Percentiles rank a stretch among this genome's conserved stretches.
Evolutionary conservation across 2,113 vertebrate species (phyloP).

Genomic region (Corythoichthys intestinalis): DNA sequence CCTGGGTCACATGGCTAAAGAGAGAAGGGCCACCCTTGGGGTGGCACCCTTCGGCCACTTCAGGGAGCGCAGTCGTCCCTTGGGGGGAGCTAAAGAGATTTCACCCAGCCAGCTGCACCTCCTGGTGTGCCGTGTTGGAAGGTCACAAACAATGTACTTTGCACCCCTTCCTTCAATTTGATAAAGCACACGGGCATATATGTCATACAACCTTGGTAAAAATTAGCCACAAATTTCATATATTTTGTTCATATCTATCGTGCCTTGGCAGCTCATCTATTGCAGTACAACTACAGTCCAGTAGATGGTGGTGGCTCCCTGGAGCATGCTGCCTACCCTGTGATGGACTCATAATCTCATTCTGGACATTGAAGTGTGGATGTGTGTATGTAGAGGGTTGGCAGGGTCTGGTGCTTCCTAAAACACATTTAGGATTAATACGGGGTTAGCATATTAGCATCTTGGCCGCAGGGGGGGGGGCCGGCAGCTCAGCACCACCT

Average conservation of each 20-base stretch:
- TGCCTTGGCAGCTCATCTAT: not conserved
- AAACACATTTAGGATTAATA: slow-evolving; percentile 55
- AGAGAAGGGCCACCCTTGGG: slow-evolving; percentile 39
- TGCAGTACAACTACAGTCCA: slow-evolving; percentile 55
- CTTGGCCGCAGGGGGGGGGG: slow-evolving; percentile 48
- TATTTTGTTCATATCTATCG: not conserved
- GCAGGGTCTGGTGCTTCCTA: slow-evolving; percentile 28
- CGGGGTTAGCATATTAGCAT: slow-evolving; percentile 63
- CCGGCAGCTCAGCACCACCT: slow-evolving; percentile 59
- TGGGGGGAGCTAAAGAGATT: slow-evolving; percentile 55
- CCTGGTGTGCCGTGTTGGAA: slow-evolving; percentile 56
- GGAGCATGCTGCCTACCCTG: slow-evolving; percentile 54
- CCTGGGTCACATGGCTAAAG: slow-evolving; percentile 21
- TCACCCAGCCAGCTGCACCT: slow-evolving; percentile 69
- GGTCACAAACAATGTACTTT: slow-evolving; percentile 37
- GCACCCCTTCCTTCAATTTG: slow-evolving; percentile 52
- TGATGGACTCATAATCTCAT: slow-evolving; percentile 44
- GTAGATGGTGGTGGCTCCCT: slow-evolving; percentile 71
- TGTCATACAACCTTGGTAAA: not conserved
- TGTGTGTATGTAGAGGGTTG: slow-evolving; percentile 27
- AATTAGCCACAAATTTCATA: not conserved
- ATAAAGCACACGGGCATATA: slow-evolving; percentile 30
- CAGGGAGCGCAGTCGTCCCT: slow-evolving; percentile 54
- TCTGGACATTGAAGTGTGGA: slow-evolving; percentile 11
- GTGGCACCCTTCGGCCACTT: not conserved